These are phyloP conservation scores for Parnassius mnemosyne DNA, from an alignment of 2,888 invertebrate species.

Conservation along the genomic window DNA sequence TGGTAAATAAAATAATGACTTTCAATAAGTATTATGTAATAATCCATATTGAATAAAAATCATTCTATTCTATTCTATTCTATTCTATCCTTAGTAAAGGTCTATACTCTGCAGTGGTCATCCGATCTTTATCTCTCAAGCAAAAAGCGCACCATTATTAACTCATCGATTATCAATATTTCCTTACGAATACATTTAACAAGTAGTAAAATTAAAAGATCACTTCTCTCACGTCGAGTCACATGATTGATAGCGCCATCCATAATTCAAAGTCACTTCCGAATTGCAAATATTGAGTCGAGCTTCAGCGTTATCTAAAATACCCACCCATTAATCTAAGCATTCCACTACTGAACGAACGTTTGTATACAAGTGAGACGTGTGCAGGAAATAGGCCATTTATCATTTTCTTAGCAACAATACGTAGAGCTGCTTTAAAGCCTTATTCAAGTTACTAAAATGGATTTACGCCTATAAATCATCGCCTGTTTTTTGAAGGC, in stretches of 20 bases:
- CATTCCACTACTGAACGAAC: constrained; percentile 7
- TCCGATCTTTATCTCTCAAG: too few relatives aligned
- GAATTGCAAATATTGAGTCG: constrained; percentile 9
- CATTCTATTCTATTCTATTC: too few relatives aligned
- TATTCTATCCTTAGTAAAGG: too few relatives aligned
- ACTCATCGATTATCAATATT: too few relatives aligned
- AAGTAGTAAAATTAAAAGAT: neutral
- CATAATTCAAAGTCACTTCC: neutral
- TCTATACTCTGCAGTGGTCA: too few relatives aligned
- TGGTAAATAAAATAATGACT: too few relatives aligned
- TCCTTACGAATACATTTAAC: neutral
- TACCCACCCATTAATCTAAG: constrained; percentile 17
- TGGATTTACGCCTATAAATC: constrained; percentile 18
- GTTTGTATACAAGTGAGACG: constrained; percentile 18
- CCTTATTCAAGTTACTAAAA: constrained; percentile 21
- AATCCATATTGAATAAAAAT: too few relatives aligned
- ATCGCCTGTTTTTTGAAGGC: constrained; percentile 13
- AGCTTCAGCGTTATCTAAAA: neutral
- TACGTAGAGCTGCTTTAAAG: constrained; percentile 13
- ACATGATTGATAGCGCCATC: constrained; percentile 1
- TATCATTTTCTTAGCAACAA: constrained; percentile 20
- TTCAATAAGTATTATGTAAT: too few relatives aligned
- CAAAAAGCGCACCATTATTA: too few relatives aligned
- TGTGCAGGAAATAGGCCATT: constrained; percentile 13
- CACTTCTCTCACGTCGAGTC: neutral